Conservation (phyloP, 2,113 vertebrate genomes). For the Scophthalmus maximus region DNA sequence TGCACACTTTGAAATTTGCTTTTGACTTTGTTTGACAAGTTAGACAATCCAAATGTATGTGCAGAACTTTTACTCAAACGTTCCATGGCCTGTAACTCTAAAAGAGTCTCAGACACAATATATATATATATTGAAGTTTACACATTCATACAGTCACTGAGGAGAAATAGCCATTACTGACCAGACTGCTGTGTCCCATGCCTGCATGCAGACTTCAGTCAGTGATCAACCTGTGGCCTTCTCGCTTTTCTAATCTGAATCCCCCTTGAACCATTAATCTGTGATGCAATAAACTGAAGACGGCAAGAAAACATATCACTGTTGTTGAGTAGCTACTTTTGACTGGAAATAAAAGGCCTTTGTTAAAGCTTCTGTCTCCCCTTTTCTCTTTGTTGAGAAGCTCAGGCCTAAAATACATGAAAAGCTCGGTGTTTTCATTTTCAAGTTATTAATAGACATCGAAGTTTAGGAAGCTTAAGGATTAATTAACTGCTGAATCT, state of each 20-base stretch:
- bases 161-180: conserved; percentile 66
- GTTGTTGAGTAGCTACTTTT: conserved; percentile 29
- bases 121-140: not conserved
- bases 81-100: conserved; percentile 1
- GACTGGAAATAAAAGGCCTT: conserved; percentile 69
- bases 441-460: not conserved
- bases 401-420: not conserved
- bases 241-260: conserved; percentile 47
- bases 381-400: not conserved
- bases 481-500: not conserved
- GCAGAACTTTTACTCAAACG: not conserved
- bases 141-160: conserved; percentile 21
- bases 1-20: conserved; percentile 11
- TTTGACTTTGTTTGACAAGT: conserved; percentile 2
- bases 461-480: not conserved
- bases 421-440: not conserved
- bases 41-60: not conserved
- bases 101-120: not conserved
- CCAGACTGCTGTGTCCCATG: conserved; percentile 44
- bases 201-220: conserved; percentile 49
- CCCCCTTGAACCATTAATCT: conserved; percentile 30
- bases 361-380: conserved; percentile 4
- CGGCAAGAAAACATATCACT: conserved; percentile 39
- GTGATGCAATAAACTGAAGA: conserved; percentile 44
- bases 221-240: conserved; percentile 71